phyloP scores from a whole-genome alignment of 2,113 vertebrate genomes.

The Nannobrachium achirus region DNA sequence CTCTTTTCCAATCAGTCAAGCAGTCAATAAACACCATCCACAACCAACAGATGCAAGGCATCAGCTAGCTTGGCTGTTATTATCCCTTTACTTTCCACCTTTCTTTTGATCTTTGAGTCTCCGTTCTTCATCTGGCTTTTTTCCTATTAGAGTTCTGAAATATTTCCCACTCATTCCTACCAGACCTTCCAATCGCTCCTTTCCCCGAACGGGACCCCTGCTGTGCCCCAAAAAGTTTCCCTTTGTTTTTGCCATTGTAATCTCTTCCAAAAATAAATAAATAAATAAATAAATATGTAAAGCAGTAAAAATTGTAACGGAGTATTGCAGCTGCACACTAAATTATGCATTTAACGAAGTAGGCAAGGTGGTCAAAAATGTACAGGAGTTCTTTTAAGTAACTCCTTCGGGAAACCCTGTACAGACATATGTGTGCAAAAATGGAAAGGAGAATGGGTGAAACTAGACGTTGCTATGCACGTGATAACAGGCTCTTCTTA shows the following conservation, averaged over 20 bases:
- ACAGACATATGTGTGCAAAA: too few species aligned
- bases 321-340: neutral
- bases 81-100: neutral
- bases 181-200: too few species aligned
- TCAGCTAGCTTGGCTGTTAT: neutral
- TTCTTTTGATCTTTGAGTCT: neutral
- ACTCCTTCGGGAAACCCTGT: too few species aligned
- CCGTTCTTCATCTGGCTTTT: neutral
- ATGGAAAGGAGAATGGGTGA: slow-evolving; percentile 25
- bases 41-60: neutral
- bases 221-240: neutral
- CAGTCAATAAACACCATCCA: neutral
- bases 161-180: too few species aligned
- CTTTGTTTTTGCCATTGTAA: neutral
- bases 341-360: neutral
- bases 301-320: neutral
- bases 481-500: slow-evolving; percentile 58
- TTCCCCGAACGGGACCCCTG: too few species aligned
- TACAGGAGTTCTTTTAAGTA: too few species aligned
- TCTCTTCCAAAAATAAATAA: slow-evolving; percentile 4
- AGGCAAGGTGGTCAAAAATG: neutral
- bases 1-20: neutral
- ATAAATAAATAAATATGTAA: neutral
- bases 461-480: slow-evolving; percentile 43
- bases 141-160: neutral